Percentiles rank a stretch among this genome's conserved stretches.
Conservation (phyloP, 2,888 invertebrate genomes). For the Eupithecia vulgata region DNA sequence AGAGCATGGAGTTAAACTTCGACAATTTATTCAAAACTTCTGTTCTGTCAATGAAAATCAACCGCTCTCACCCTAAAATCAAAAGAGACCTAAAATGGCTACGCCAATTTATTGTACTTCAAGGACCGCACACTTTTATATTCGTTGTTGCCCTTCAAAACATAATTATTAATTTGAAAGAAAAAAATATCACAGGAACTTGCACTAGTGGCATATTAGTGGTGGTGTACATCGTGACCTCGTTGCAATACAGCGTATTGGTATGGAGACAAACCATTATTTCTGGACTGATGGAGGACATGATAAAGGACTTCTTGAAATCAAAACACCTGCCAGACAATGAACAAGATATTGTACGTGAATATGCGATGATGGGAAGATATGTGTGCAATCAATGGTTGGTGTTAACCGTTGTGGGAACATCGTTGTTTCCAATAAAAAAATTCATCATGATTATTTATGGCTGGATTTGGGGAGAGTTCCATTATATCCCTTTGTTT, state of each 20-base stretch:
- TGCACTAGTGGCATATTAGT: neutral
- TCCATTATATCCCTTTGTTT: neutral
- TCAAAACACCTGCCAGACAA: neutral
- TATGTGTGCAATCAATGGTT: neutral
- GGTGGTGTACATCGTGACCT: neutral
- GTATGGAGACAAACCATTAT: neutral
- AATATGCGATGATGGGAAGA: neutral
- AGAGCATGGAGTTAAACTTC: neutral
- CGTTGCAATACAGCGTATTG: neutral
- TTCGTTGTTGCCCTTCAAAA: neutral
- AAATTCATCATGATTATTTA: neutral
- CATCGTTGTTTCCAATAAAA: neutral
- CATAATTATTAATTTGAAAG: neutral
- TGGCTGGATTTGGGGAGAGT: neutral
- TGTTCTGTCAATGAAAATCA: neutral
- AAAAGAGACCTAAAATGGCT: constrained; percentile 1
- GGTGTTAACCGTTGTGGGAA: neutral
- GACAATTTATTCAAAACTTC: neutral
- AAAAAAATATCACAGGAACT: neutral
- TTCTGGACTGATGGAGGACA: neutral
- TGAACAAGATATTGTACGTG: neutral
- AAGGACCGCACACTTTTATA: neutral
- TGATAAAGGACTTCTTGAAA: neutral
- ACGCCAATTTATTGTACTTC: neutral
- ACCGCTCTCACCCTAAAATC: neutral